A percentile compares a stretch with the other conserved stretches of the same genome.
Evolutionary conservation across 2,797 vertebrate genomes (phyloP).

Genomic region (Bryconaethiops microstoma): DNA sequence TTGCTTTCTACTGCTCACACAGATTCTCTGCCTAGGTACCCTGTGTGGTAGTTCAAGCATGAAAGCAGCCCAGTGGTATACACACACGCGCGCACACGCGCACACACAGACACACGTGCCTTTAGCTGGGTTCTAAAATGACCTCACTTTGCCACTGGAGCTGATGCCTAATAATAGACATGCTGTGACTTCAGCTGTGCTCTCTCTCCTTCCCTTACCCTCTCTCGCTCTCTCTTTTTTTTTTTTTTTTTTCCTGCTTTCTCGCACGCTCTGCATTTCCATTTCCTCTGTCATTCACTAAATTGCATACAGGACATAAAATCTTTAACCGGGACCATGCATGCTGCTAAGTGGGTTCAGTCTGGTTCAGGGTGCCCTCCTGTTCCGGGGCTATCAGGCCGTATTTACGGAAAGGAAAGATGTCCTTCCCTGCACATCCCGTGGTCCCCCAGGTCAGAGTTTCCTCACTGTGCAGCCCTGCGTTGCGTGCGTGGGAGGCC

Average conservation of each 20-base stretch:
- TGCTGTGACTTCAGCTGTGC: slow-evolving; percentile 31
- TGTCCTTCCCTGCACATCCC: slow-evolving; percentile 55
- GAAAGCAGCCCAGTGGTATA: slow-evolving; percentile 17
- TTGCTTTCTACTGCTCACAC: slow-evolving; percentile 23
- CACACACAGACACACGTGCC: slow-evolving; percentile 35
- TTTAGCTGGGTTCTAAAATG: slow-evolving; percentile 42
- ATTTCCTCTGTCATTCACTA: slow-evolving; percentile 45
- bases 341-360: not conserved
- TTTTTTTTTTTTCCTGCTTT: not conserved
- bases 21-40: slow-evolving; percentile 29
- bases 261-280: slow-evolving; percentile 28
- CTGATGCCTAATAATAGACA: slow-evolving; percentile 47
- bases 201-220: not conserved
- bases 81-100: slow-evolving; percentile 14
- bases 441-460: slow-evolving; percentile 49
- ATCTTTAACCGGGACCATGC: not conserved
- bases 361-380: slow-evolving; percentile 18
- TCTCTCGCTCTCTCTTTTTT: too few species aligned
- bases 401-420: slow-evolving; percentile 19
- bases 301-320: slow-evolving; percentile 50
- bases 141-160: slow-evolving; percentile 48
- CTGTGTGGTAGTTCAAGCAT: slow-evolving; percentile 37
- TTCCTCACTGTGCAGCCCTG: slow-evolving; percentile 63
- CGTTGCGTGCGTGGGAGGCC: slow-evolving; percentile 51
- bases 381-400: not conserved